phyloP scores from a whole-genome alignment of 1,140 invertebrate species.

The Drosophila mauritiana region DNA sequence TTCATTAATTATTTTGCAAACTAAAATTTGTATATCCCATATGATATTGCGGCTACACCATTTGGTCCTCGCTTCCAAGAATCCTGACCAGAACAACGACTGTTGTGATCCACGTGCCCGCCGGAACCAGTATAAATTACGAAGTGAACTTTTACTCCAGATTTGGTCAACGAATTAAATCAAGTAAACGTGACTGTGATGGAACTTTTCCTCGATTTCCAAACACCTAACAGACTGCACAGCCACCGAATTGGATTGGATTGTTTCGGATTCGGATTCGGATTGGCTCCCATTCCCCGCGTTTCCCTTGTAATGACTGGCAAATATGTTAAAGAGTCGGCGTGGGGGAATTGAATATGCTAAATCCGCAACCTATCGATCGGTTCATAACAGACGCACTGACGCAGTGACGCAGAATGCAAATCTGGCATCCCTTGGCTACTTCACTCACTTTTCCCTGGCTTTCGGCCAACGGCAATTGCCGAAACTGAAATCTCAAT shows the following conservation, averaged over 20 bases:
- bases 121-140: conserved; percentile 64
- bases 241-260: conserved; percentile 16
- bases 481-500: conserved; percentile 61
- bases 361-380: conserved; percentile 42
- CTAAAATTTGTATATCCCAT: no score
- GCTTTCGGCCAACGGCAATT: conserved; percentile 38
- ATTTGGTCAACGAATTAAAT: conserved; percentile 67
- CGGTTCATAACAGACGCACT: conserved; percentile 56
- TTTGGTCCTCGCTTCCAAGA: not conserved
- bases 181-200: conserved; percentile 71
- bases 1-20: no score
- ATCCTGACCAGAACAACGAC: conserved; percentile 13
- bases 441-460: not conserved
- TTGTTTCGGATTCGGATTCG: not conserved
- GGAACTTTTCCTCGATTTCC: conserved; percentile 78
- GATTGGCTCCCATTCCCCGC: conserved; percentile 10
- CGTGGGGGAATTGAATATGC: conserved; percentile 62
- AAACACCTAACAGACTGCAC: conserved; percentile 34
- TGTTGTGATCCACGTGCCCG: conserved; percentile 63
- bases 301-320: conserved; percentile 52
- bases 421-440: conserved; percentile 32
- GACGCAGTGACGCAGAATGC: conserved; percentile 61
- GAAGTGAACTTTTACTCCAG: conserved; percentile 76
- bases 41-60: not conserved
- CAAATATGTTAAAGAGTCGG: conserved; percentile 63